phyloP scores from a whole-genome alignment of 2,797 vertebrate genomes.

The Danio jaintianensis region DNA sequence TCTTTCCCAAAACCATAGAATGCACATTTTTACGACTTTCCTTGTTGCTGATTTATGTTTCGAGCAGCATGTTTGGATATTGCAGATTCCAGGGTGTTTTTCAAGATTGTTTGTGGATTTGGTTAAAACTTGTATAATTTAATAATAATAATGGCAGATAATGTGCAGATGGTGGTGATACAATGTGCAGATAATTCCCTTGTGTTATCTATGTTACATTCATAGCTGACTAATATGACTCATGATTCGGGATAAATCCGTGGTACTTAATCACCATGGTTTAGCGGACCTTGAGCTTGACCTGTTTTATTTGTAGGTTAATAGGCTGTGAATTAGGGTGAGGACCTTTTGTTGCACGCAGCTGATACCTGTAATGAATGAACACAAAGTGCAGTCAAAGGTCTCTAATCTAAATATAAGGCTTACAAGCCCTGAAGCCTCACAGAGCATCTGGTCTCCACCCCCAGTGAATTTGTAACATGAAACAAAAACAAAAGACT shows the following conservation, averaged over 20 bases:
- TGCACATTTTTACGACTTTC: background rate
- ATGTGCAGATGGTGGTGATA: background rate
- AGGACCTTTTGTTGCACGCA: slow-evolving; percentile 49
- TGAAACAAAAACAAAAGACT: background rate
- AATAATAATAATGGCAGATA: background rate
- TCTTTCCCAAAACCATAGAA: slow-evolving; percentile 15
- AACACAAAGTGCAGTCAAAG: slow-evolving; percentile 53
- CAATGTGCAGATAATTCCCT: background rate
- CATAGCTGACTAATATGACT: background rate
- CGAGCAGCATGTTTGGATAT: slow-evolving; percentile 12
- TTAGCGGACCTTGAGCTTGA: slow-evolving; percentile 51
- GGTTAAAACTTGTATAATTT: background rate
- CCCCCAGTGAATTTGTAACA: slow-evolving; percentile 34
- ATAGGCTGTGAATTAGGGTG: slow-evolving; percentile 51
- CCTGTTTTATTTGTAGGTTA: slow-evolving; percentile 52
- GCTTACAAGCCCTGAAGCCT: slow-evolving; percentile 43
- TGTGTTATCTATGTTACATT: background rate
- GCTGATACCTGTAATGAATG: slow-evolving; percentile 55
- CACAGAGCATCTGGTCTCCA: slow-evolving; percentile 48
- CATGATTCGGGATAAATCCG: background rate
- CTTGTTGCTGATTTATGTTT: background rate
- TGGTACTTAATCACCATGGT: slow-evolving; percentile 33
- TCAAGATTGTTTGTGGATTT: background rate
- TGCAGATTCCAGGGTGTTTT: background rate
- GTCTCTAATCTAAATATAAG: slow-evolving; percentile 44